These are phyloP conservation scores for Notocelia uddmanniana DNA, from an alignment of 2,888 invertebrate species.

Conservation along the genomic window DNA sequence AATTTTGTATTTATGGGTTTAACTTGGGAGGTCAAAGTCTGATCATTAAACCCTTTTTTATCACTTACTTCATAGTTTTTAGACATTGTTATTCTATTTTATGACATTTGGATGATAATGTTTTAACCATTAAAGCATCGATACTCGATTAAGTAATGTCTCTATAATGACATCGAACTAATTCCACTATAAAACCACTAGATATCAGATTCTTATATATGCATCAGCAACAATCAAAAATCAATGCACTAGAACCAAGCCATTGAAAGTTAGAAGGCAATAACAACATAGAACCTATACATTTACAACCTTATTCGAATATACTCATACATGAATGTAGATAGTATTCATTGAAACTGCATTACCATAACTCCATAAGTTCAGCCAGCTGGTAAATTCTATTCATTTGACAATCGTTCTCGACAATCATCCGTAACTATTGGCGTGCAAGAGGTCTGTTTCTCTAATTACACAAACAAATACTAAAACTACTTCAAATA, in stretches of 20 bases:
- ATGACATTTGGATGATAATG: neutral
- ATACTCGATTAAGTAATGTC: neutral
- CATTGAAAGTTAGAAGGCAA: neutral
- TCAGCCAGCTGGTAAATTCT: constrained; percentile 14
- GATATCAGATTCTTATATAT: constrained; percentile 34
- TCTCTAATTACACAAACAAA: constrained; percentile 53
- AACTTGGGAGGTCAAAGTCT: constrained; percentile 4
- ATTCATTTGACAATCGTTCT: constrained; percentile 39
- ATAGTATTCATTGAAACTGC: constrained; percentile 25
- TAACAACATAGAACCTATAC: neutral
- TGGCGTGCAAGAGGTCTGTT: constrained; percentile 46
- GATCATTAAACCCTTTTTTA: neutral
- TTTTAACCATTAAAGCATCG: neutral
- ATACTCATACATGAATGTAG: constrained; percentile 11
- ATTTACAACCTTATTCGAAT: constrained; percentile 2
- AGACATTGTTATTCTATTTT: neutral
- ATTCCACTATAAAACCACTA: constrained; percentile 29
- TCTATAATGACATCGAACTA: constrained; percentile 5
- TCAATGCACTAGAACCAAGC: constrained; percentile 24
- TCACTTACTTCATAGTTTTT: neutral
- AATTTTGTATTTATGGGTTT: constrained; percentile 9
- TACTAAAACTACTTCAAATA: constrained; percentile 52
- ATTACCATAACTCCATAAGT: constrained; percentile 17
- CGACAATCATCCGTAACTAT: constrained; percentile 37
- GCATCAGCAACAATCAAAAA: constrained; percentile 11